Conservation (phyloP, 2,888 invertebrate species). For the Rhogogaster chlorosoma region DNA sequence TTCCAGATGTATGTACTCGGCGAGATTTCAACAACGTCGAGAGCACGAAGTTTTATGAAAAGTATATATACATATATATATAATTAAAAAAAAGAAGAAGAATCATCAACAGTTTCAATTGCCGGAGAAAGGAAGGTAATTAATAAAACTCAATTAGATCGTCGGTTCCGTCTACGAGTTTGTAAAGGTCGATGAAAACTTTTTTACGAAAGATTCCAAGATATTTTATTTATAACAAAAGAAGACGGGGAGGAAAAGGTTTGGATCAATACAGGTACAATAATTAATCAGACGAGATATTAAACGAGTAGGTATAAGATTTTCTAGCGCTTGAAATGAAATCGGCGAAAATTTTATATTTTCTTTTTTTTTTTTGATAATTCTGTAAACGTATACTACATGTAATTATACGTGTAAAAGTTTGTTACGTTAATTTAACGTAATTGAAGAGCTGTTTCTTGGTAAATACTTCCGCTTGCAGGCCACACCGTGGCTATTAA, state of each 20-base stretch:
- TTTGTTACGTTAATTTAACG: slow-evolving; percentile 59
- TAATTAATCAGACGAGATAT: background rate
- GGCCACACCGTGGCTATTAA: slow-evolving; percentile 66
- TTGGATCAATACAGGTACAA: too few species aligned
- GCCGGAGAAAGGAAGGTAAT: background rate
- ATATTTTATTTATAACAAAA: slow-evolving; percentile 5
- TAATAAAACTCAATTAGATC: slow-evolving; percentile 35
- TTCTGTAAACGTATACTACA: background rate
- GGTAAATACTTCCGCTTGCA: slow-evolving; percentile 65
- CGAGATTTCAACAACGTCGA: background rate
- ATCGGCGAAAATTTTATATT: background rate
- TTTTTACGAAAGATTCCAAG: background rate
- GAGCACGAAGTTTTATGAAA: background rate
- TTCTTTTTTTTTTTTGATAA: too few species aligned
- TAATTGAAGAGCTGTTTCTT: slow-evolving; percentile 66
- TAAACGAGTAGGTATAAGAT: background rate
- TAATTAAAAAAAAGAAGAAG: background rate
- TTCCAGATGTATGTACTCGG: background rate
- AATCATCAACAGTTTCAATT: slow-evolving; percentile 25
- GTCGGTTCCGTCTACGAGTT: background rate
- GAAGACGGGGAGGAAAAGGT: too few species aligned
- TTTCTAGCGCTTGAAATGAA: background rate
- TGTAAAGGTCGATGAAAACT: background rate
- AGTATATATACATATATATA: background rate
- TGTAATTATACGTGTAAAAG: slow-evolving; percentile 22